Conservation (phyloP, 2,113 vertebrate genomes). For the Fregetta grallaria region DNA sequence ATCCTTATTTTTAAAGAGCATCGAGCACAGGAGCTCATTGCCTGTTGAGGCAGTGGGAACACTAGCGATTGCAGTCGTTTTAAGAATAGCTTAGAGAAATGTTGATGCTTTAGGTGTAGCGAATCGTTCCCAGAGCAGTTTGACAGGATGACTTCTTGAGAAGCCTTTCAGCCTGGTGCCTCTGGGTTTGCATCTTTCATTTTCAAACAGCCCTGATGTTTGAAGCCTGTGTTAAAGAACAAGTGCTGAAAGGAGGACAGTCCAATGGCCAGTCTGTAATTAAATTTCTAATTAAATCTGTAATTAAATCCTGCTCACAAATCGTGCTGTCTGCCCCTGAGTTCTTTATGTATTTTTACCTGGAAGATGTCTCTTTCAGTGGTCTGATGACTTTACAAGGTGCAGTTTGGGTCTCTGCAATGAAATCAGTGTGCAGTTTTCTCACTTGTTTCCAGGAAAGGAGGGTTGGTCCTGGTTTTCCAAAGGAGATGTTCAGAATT, state of each 20-base stretch:
- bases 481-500: neutral
- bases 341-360: neutral
- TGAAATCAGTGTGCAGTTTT: neutral
- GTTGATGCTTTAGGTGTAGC: neutral
- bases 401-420: neutral
- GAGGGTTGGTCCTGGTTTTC: neutral
- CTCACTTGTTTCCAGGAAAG: neutral
- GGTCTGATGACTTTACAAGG: neutral
- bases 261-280: neutral
- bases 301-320: conserved; percentile 33
- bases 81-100: neutral
- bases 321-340: neutral
- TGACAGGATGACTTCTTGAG: neutral
- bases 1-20: neutral
- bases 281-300: neutral
- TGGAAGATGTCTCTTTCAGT: neutral
- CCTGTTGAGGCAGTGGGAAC: neutral
- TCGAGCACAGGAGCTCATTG: accelerated
- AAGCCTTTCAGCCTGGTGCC: neutral
- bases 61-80: neutral
- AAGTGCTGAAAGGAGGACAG: conserved; percentile 15
- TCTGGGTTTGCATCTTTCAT: neutral
- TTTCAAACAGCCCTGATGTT: neutral
- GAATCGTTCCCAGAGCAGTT: neutral
- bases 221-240: neutral